Percentiles rank a stretch among this genome's conserved stretches.
Conservation (phyloP, 2,888 invertebrate genomes). For the Amphipoea oculea region DNA sequence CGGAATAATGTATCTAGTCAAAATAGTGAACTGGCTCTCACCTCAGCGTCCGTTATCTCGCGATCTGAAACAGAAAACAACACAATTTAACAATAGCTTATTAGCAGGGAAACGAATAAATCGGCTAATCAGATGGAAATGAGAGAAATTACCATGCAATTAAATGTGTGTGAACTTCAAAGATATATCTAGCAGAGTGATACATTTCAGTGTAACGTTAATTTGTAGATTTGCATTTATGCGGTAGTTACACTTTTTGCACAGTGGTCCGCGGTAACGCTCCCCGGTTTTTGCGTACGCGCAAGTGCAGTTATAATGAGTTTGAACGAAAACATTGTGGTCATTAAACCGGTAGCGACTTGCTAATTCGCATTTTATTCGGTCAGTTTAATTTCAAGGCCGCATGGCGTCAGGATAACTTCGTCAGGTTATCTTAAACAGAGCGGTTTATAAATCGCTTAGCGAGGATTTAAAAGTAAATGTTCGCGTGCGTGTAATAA, state of each 20-base stretch:
- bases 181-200: constrained; percentile 58
- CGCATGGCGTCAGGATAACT: constrained; percentile 39
- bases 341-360: constrained; percentile 52
- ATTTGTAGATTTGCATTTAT: constrained; percentile 63
- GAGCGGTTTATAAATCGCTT: constrained; percentile 38
- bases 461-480: constrained; percentile 29
- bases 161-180: constrained; percentile 66
- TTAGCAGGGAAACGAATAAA: constrained; percentile 75
- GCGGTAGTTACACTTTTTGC: constrained; percentile 64
- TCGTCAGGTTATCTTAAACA: constrained; percentile 37
- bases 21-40: constrained; percentile 69
- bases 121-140: constrained; percentile 72
- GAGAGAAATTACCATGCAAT: constrained; percentile 63
- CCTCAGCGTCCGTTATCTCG: constrained; percentile 71
- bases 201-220: constrained; percentile 54
- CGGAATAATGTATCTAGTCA: constrained; percentile 43
- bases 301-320: constrained; percentile 61
- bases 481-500: constrained; percentile 38
- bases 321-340: constrained; percentile 38
- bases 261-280: constrained; percentile 48
- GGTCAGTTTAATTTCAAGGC: constrained; percentile 62
- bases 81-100: constrained; percentile 80
- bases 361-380: constrained; percentile 64
- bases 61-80: constrained; percentile 84
- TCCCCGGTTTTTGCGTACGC: constrained; percentile 48